phyloP scores from a whole-genome alignment of 2,113 vertebrate species.

The Pachyramphus minor region DNA sequence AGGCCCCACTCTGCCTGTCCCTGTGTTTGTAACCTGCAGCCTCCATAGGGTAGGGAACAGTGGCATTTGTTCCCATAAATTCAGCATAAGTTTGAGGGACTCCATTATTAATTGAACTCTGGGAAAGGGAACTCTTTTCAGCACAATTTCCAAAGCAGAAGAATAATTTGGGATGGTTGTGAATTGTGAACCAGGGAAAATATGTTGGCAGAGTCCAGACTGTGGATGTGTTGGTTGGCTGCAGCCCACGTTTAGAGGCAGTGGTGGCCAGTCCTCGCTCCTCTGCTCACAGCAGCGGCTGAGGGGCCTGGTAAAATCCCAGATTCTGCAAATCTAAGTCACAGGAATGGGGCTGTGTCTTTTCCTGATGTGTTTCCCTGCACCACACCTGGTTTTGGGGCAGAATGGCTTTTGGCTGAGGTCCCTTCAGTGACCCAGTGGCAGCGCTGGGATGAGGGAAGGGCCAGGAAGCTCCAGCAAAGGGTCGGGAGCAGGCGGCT shows the following conservation, averaged over 20 bases:
- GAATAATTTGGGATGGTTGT: neutral
- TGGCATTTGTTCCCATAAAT: neutral
- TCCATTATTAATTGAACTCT: neutral
- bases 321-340: neutral
- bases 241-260: neutral
- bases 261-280: neutral
- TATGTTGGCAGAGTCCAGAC: neutral
- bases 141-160: neutral
- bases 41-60: neutral
- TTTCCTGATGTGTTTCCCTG: neutral
- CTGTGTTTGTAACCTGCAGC: neutral
- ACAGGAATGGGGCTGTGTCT: neutral
- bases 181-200: neutral
- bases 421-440: neutral
- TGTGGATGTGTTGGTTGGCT: neutral
- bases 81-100: neutral
- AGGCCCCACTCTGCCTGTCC: neutral
- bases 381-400: too few species aligned
- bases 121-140: neutral
- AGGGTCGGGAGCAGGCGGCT: rapidly evolving
- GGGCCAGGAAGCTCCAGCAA: neutral
- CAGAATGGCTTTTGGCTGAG: neutral
- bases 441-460: neutral
- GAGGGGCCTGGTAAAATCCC: neutral
- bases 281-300: rapidly evolving